Base-by-base conservation (phyloP, 2,888 invertebrate genomes). In the Sclerodermus sp. region DNA sequence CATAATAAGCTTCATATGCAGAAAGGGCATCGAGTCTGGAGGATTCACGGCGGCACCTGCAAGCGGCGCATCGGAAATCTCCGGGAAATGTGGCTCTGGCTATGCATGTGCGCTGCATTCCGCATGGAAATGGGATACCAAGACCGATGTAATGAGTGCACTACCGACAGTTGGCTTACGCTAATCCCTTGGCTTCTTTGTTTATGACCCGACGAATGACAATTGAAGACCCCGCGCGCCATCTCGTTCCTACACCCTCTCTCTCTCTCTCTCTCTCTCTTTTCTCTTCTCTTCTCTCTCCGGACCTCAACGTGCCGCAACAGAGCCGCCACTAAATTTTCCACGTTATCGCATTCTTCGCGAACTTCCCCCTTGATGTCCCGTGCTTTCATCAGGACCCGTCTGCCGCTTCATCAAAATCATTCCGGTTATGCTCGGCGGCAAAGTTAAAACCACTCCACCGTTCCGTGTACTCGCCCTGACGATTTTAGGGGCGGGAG, bases 81-180 rank as follows among this genome's bases (percentile, higher is more conserved):
- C 50, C 48, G 58, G 53, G 47, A 57, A 58, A 48, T 44, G 51
- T 39, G 52, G 51, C 47, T 47, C 48, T 53, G 51, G 45, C 50
- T 53, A 39, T 46, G 47, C 49, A 30, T 44, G 52, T 51, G 23
- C 50, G 47, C 54, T 50, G 63, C 59, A 64, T 63, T 64, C 56
- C 56, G 45, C 58, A 64, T 66, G 68, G 63, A 65, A 65, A 67
- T 64, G 55, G 60, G 58, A 62, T 60, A 55, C 13, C 31, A 14
- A 14, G 40, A 43, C 3, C 4, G 23, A 5, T 23, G 49, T 49
- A 46, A 46, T 17, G 17, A 43, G 46, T 51, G 52, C 45, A 44
- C 42, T 39, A 44, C 57, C 53, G 53, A 62, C 58, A 59, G 58
- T 57, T 50, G 54, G 58, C 57, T 64, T 58, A 59, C 57, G 42